Evolutionary conservation across 2,888 invertebrate genomes (phyloP).

Genomic region (Herminia tarsipennalis): DNA sequence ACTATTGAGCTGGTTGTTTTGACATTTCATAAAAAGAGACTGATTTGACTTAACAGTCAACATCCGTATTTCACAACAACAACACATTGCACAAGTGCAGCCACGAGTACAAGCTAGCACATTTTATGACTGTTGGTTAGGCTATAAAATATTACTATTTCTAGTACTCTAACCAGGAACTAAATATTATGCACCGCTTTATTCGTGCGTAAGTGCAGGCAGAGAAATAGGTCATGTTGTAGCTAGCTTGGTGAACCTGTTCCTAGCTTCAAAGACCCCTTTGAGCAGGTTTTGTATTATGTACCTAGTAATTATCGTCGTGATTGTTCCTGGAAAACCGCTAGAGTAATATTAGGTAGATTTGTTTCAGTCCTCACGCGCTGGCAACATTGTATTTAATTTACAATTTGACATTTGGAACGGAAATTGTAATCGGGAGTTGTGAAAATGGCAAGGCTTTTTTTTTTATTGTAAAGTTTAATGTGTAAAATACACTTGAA

Average conservation of each 20-base stretch:
- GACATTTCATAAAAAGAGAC: too few species aligned
- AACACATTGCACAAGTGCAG: too few species aligned
- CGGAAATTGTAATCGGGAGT: too few species aligned
- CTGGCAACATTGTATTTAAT: too few species aligned
- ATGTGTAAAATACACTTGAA: too few species aligned
- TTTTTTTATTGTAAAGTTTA: background rate
- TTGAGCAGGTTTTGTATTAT: background rate
- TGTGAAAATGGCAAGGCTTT: background rate
- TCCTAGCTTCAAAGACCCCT: background rate
- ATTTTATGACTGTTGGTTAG: background rate
- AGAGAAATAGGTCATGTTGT: constrained; percentile 10
- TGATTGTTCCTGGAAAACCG: background rate
- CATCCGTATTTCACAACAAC: too few species aligned
- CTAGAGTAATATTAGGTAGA: background rate
- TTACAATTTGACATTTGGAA: too few species aligned
- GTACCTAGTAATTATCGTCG: background rate
- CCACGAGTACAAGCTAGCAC: too few species aligned
- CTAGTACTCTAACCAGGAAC: constrained; percentile 11
- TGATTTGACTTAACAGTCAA: too few species aligned
- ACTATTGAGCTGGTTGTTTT: too few species aligned
- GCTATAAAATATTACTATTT: constrained; percentile 5
- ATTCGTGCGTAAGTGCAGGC: constrained; percentile 11
- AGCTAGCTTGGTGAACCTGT: constrained; percentile 2
- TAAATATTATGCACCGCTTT: constrained; percentile 7
- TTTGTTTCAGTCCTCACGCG: too few species aligned